These are phyloP conservation scores for Trachelus iudaicus DNA, from an alignment of 2,888 invertebrate species.

Conservation along the genomic window DNA sequence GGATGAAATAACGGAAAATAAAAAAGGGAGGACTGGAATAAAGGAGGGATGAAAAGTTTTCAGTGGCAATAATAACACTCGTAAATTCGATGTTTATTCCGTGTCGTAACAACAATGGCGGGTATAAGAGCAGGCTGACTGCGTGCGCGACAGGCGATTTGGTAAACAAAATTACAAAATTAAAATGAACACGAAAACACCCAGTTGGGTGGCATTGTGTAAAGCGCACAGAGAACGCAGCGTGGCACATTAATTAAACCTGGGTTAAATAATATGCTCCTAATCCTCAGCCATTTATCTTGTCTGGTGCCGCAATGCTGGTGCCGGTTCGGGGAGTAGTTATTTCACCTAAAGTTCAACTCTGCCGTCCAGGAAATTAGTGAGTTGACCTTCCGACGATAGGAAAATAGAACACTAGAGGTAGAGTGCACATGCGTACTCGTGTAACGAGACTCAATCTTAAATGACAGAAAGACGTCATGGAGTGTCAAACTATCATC, in stretches of 20 bases:
- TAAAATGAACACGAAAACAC: neutral
- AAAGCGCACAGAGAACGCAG: neutral
- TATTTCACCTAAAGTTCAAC: neutral
- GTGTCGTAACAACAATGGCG: neutral
- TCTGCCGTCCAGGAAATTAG: neutral
- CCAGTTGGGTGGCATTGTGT: neutral
- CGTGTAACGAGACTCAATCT: neutral
- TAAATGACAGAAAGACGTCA: neutral
- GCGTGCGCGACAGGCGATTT: neutral
- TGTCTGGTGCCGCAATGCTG: constrained; percentile 8
- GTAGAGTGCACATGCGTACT: neutral
- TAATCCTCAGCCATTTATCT: constrained; percentile 38
- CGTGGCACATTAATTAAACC: constrained; percentile 42
- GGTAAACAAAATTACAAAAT: constrained; percentile 2
- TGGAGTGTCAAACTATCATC: neutral
- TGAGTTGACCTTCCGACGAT: neutral
- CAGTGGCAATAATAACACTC: neutral
- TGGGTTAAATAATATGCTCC: constrained; percentile 43
- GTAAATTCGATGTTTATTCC: neutral
- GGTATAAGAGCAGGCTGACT: neutral
- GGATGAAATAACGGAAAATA: neutral
- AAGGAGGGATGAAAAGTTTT: neutral
- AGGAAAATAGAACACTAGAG: neutral
- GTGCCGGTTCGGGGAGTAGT: neutral
- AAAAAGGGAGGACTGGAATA: neutral